Evolutionary conservation across 2,113 vertebrate species (phyloP).

Genomic region (Chaetura pelagica): DNA sequence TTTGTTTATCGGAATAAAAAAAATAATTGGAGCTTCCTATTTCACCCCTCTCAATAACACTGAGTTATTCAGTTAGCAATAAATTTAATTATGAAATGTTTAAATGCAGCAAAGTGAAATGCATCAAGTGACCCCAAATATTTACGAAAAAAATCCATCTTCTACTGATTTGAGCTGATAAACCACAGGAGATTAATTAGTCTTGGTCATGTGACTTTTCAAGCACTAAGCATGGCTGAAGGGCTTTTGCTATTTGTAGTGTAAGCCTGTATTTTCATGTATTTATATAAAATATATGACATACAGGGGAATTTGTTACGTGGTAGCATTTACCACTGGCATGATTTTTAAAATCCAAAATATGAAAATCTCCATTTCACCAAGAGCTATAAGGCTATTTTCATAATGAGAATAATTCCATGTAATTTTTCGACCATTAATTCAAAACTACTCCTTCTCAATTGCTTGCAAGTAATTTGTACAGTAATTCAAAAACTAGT

Average conservation of each 20-base stretch:
- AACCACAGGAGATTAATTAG: conserved; percentile 56
- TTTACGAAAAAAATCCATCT: conserved; percentile 5
- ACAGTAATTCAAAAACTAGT: not conserved
- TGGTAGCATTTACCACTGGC: not conserved
- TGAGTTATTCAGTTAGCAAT: not conserved
- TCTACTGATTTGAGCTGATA: conserved; percentile 27
- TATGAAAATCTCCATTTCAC: conserved; percentile 7
- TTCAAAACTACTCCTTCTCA: not conserved
- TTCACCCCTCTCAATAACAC: not conserved
- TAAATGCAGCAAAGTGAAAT: conserved; percentile 31
- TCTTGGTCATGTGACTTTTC: conserved; percentile 21
- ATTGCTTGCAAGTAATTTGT: not conserved
- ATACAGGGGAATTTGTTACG: not conserved
- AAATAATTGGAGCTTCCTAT: not conserved
- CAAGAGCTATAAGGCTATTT: not conserved
- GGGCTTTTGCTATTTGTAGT: not conserved
- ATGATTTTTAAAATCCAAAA: conserved; percentile 9
- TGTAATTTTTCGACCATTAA: conserved; percentile 32
- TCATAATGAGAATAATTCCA: not conserved
- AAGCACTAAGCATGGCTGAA: conserved; percentile 31
- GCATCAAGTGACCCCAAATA: not conserved
- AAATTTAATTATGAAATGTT: not conserved
- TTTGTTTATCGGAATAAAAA: not conserved
- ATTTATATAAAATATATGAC: conserved; percentile 15
- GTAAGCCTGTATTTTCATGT: not conserved